Evolutionary conservation across 2,888 invertebrate species (phyloP).

Genomic region (Phasia obesa): DNA sequence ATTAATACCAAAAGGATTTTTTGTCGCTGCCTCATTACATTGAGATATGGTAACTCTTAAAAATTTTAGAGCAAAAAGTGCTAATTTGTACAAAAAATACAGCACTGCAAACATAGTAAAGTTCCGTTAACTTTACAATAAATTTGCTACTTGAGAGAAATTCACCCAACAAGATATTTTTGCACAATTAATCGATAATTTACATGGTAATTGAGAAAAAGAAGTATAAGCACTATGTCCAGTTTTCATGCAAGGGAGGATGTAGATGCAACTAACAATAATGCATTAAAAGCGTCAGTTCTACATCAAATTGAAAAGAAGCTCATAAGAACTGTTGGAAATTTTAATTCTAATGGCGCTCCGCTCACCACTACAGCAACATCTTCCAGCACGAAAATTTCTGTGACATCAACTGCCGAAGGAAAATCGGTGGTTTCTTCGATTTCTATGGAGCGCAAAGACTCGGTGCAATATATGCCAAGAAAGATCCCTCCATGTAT

Average conservation of each 20-base stretch:
- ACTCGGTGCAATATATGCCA: slow-evolving; percentile 38
- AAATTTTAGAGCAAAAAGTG: background rate
- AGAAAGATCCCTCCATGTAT: slow-evolving; percentile 9
- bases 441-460: slow-evolving; percentile 48
- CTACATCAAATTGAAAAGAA: slow-evolving; percentile 35
- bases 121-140: slow-evolving; percentile 53
- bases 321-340: slow-evolving; percentile 31
- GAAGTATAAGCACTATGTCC: slow-evolving; percentile 6
- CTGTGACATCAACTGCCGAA: slow-evolving; percentile 2
- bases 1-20: too few species aligned
- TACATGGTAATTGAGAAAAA: background rate
- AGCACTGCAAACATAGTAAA: slow-evolving; percentile 27
- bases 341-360: slow-evolving; percentile 13
- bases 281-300: background rate
- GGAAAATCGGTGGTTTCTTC: slow-evolving; percentile 43
- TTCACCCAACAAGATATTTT: background rate
- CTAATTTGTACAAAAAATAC: slow-evolving; percentile 15
- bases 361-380: slow-evolving; percentile 12
- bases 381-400: slow-evolving; percentile 39
- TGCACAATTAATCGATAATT: background rate
- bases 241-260: background rate
- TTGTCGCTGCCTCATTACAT: too few species aligned
- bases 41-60: background rate
- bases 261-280: background rate
- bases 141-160: background rate